Evolutionary conservation across 1,140 invertebrate genomes (phyloP).

Genomic region (Drosophila sproati): DNA sequence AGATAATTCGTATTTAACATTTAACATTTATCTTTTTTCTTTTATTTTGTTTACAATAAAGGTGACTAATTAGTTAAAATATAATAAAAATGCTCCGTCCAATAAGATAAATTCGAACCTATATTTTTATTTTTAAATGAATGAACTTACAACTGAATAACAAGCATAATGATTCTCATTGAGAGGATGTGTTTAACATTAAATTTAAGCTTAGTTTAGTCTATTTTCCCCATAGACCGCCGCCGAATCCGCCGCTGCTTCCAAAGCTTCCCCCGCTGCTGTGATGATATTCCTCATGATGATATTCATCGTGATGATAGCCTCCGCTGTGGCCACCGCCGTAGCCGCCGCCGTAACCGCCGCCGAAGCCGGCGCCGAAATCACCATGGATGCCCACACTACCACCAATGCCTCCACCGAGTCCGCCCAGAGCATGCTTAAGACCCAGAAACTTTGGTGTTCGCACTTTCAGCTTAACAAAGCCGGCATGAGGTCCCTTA

Average conservation of each 20-base stretch:
- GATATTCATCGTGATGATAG: slow-evolving; percentile 63
- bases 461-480: slow-evolving; percentile 63
- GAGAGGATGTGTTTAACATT: slow-evolving; percentile 24
- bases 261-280: slow-evolving; percentile 33
- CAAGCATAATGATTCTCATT: slow-evolving; percentile 50
- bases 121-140: neutral
- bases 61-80: neutral
- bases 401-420: slow-evolving; percentile 46
- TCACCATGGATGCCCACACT: slow-evolving; percentile 19
- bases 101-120: neutral
- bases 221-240: slow-evolving; percentile 65
- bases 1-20: too few species aligned
- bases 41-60: neutral
- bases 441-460: slow-evolving; percentile 65
- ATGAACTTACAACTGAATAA: slow-evolving; percentile 65
- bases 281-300: slow-evolving; percentile 23
- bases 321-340: slow-evolving; percentile 54
- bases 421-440: slow-evolving; percentile 54
- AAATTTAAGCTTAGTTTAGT: neutral
- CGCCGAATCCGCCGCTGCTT: slow-evolving; percentile 31
- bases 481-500: slow-evolving; percentile 69
- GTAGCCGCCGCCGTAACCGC: neutral
- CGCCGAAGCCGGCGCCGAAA: slow-evolving; percentile 23
- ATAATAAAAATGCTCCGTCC: neutral
- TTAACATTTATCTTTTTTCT: neutral